These are phyloP conservation scores for Pogonocherus hispidulus DNA, from an alignment of 2,888 invertebrate genomes.

Conservation along the genomic window DNA sequence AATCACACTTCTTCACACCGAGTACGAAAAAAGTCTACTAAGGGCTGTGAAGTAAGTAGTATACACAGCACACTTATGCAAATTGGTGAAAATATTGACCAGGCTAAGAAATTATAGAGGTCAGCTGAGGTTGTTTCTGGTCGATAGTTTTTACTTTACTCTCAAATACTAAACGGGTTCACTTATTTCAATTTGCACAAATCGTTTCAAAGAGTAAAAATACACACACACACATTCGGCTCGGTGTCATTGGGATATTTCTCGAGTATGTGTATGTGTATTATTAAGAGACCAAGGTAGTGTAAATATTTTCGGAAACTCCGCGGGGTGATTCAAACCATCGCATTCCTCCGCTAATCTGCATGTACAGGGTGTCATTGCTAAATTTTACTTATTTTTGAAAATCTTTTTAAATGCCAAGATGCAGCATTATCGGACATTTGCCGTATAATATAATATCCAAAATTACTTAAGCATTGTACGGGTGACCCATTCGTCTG, in stretches of 20 bases:
- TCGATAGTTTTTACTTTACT: slow-evolving; percentile 43
- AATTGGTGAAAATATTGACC: slow-evolving; percentile 49
- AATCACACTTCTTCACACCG: not conserved
- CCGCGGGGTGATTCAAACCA: not conserved
- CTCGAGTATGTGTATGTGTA: not conserved
- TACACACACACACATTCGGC: not conserved
- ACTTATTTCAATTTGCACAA: not conserved
- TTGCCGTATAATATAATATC: too few species aligned
- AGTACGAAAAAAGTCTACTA: not conserved
- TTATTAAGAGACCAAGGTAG: not conserved
- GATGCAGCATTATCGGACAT: too few species aligned
- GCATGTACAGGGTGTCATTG: too few species aligned
- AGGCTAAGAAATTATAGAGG: slow-evolving; percentile 45
- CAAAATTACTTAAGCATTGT: too few species aligned
- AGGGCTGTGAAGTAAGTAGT: slow-evolving; percentile 2
- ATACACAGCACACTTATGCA: slow-evolving; percentile 46
- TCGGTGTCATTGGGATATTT: not conserved
- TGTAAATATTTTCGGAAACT: slow-evolving; percentile 2
- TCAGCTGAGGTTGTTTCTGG: slow-evolving; percentile 44
- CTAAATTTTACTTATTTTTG: too few species aligned
- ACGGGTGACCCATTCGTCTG: too few species aligned
- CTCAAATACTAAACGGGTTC: not conserved
- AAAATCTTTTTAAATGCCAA: too few species aligned
- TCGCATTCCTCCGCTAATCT: not conserved
- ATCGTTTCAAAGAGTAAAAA: not conserved